Conservation (phyloP, 2,888 invertebrate genomes). For the Zygogramma bicolorata region DNA sequence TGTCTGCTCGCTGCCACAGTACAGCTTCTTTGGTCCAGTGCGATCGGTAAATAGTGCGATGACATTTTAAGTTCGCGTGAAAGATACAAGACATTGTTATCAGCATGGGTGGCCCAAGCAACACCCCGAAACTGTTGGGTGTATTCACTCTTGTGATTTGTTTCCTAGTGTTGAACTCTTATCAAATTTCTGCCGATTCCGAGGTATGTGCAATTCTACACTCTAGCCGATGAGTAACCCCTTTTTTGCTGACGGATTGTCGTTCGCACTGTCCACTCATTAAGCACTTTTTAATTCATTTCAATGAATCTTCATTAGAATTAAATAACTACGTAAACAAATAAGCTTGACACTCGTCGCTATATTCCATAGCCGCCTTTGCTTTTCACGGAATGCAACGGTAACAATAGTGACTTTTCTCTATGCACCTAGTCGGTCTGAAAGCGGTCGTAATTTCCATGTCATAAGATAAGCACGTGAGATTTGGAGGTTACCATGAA, state of each 20-base stretch:
- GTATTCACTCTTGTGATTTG: constrained; percentile 34
- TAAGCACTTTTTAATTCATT: too few species aligned
- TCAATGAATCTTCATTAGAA: too few species aligned
- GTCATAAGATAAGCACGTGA: neutral
- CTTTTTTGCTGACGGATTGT: constrained; percentile 27
- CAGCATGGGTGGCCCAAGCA: constrained; percentile 36
- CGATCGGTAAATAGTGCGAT: constrained; percentile 40
- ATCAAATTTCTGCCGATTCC: constrained; percentile 42
- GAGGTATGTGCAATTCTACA: constrained; percentile 32
- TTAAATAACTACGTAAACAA: too few species aligned
- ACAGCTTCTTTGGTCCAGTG: constrained; percentile 42
- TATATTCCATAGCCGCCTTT: neutral
- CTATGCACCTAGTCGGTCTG: neutral
- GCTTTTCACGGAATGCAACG: neutral
- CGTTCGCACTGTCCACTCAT: neutral
- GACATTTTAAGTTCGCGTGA: constrained; percentile 41
- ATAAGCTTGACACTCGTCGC: neutral
- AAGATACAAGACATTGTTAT: constrained; percentile 18
- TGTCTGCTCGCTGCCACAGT: constrained; percentile 29
- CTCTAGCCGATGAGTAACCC: constrained; percentile 1
- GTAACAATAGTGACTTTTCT: neutral
- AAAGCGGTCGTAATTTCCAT: neutral
- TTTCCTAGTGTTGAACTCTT: constrained; percentile 29
- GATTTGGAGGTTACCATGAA: neutral
- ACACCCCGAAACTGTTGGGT: constrained; percentile 36